Base-by-base conservation (phyloP, 2,888 invertebrate genomes). In the Heliconius hortense region DNA sequence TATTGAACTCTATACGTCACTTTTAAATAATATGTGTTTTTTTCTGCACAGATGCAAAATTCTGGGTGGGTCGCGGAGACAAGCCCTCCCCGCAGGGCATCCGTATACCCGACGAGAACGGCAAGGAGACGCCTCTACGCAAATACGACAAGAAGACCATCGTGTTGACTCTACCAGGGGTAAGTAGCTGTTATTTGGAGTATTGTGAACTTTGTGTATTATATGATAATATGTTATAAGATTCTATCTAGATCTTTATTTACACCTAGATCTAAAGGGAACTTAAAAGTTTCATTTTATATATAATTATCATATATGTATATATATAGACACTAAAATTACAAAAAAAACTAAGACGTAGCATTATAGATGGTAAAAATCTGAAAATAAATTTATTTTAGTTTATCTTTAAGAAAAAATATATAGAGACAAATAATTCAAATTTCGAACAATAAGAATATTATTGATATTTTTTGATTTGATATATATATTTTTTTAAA, bases 71-170 rank as follows among this genome's bases (percentile, higher is more conserved):
- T 1, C 95, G 96, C 72, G 98, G 98, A 1, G 93, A 95, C 43
- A 96, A 96, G 84, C 98, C 98, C 0, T 96, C 97, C 0, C 96
- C 98, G 1, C 96, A 97, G 83, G 98, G 98, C 59, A 95, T 97
- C 79, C 95, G 97, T 72, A 97, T 98, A 62, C 97, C 98, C 0
- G 98, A 98, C 89, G 98, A 98, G 93, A 98, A 98, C 87, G 98
- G 98, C 81, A 97, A 97, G 85, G 96, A 96, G 86, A 87, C 92
- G 48, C 98, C 98, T 2, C 93, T 98, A 76, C 94, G 97, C 43
- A 95, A 96, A 80, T 98, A 98, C 89, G 96, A 97, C 89, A 95
- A 95, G 81, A 98, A 98, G 91, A 98, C 98, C 68, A 96, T 98
- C 84, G 98, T 98, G 13, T 94, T 98, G 56, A 98, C 98, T 0